These are phyloP conservation scores for Anoplolepis gracilipes DNA, from an alignment of 1,140 invertebrate species.

Conservation along the genomic window DNA sequence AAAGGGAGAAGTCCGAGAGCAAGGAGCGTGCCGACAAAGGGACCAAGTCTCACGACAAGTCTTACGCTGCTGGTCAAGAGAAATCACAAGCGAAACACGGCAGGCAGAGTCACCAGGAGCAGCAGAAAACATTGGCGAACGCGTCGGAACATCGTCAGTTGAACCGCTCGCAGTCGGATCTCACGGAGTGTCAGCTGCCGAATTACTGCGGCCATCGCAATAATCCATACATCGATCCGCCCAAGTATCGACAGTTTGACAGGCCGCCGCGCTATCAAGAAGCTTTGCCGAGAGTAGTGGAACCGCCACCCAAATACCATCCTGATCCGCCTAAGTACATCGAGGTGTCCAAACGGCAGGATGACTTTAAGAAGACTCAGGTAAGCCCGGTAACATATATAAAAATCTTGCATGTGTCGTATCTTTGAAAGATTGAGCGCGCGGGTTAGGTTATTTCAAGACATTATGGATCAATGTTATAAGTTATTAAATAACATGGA, in stretches of 20 bases:
- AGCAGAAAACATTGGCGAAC: slow-evolving; percentile 33
- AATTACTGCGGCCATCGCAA: slow-evolving; percentile 71
- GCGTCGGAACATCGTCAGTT: slow-evolving; percentile 62
- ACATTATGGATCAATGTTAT: background rate
- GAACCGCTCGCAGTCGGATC: slow-evolving; percentile 73
- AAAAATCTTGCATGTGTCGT: background rate
- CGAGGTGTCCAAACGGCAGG: slow-evolving; percentile 78
- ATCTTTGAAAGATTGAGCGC: background rate
- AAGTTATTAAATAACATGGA: background rate
- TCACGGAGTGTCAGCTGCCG: slow-evolving; percentile 72
- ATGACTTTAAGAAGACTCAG: slow-evolving; percentile 79
- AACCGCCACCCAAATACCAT: slow-evolving; percentile 81
- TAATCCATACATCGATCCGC: slow-evolving; percentile 77
- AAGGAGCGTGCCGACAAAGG: slow-evolving; percentile 77
- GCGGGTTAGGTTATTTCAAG: background rate
- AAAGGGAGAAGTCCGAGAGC: slow-evolving; percentile 74
- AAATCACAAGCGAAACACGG: slow-evolving; percentile 70
- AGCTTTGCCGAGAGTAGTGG: slow-evolving; percentile 72
- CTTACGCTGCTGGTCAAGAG: slow-evolving; percentile 36
- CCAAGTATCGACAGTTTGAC: slow-evolving; percentile 81
- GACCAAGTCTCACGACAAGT: slow-evolving; percentile 70
- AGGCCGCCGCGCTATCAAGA: slow-evolving; percentile 83
- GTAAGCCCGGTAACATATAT: slow-evolving; percentile 64
- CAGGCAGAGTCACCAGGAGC: slow-evolving; percentile 68
- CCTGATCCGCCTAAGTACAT: slow-evolving; percentile 80